Percentiles rank a stretch among this genome's conserved stretches.
Evolutionary conservation across 2,888 invertebrate species (phyloP).

Genomic region (Drosophila demipolita): DNA sequence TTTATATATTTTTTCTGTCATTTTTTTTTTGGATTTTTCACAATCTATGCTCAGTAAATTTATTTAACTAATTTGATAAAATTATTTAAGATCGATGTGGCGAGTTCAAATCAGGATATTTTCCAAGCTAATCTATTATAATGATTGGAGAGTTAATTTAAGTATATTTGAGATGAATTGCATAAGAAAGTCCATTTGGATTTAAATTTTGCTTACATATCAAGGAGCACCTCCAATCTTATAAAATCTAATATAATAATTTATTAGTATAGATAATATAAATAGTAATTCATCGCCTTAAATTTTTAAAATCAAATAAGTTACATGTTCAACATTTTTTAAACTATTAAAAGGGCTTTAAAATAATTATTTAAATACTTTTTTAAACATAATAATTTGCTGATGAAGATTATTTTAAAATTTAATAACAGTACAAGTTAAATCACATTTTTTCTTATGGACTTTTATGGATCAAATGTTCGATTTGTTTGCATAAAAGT

Average conservation of each 20-base stretch:
- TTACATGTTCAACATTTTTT: rapidly evolving
- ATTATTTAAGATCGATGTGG: not conserved
- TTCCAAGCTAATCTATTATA: not conserved
- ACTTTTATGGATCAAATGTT: not conserved
- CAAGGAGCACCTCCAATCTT: too few relatives aligned
- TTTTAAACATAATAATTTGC: rapidly evolving
- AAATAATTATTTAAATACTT: too few relatives aligned
- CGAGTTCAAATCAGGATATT: rapidly evolving
- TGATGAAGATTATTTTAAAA: not conserved
- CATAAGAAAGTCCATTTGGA: too few relatives aligned
- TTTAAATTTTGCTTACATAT: too few relatives aligned
- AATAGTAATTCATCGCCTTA: not conserved
- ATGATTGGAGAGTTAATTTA: not conserved
- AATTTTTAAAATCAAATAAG: too few relatives aligned
- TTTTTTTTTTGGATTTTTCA: not conserved
- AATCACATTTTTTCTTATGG: not conserved
- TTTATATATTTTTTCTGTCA: not conserved
- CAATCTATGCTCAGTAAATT: not conserved
- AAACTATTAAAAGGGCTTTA: not conserved
- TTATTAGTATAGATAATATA: too few relatives aligned
- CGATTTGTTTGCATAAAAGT: not conserved
- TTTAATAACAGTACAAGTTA: not conserved
- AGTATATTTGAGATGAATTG: too few relatives aligned
- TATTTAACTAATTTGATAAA: not conserved
- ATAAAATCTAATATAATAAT: too few relatives aligned